Evolutionary conservation across 2,797 vertebrate genomes (phyloP), one percentile per base, ranked within the genome.

Genomic region (Xenopus petersii): DNA sequence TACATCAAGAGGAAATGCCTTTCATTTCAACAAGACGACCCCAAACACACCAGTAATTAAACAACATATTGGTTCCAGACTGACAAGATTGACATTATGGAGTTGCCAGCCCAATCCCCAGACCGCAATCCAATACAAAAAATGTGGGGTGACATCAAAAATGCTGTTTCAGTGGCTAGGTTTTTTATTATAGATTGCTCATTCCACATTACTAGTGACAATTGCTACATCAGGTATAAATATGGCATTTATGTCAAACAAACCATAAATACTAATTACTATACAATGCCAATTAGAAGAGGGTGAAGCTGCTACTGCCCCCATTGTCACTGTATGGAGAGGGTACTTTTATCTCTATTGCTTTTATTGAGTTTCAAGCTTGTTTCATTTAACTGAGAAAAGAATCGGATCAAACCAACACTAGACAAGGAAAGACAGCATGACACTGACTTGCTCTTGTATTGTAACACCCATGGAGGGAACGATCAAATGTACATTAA

Each of bases 401-500:
- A 42, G 33, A 51, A 76, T 51, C n/a, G 67, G 56, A 60, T 51
- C 42, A 58, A 59, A 64, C 36, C 54, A 42, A 26, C 58, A 12
- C 54, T 67, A 62, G 54, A 63, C 48, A 61, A 51, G 47, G 16
- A 58, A 30, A 69, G 30, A 63, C 33, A 63, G 26, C 30, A 67
- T 71, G 56, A 65, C 42, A 72, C 36, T 62, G 58, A 30, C 64
- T 66, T 60, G 4, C 61, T 64, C 48, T 33, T 26, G 16, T 24
- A 68, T 66, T 67, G 67, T 46, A 72, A 58, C 59, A 64, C 64
- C 58, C 33, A 62, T 55, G 54, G 49, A 63, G 64, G 66, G 51
- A 62, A 68, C 62, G 56, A 68, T 77, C 64, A 77, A 72, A 77
- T 63, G 56, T 55, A 67, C 58, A 67, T 77, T 63, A 49, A 63